These are phyloP conservation scores for Sebastes variabilis DNA, from an alignment of 2,797 vertebrate species.

Conservation along the genomic window DNA sequence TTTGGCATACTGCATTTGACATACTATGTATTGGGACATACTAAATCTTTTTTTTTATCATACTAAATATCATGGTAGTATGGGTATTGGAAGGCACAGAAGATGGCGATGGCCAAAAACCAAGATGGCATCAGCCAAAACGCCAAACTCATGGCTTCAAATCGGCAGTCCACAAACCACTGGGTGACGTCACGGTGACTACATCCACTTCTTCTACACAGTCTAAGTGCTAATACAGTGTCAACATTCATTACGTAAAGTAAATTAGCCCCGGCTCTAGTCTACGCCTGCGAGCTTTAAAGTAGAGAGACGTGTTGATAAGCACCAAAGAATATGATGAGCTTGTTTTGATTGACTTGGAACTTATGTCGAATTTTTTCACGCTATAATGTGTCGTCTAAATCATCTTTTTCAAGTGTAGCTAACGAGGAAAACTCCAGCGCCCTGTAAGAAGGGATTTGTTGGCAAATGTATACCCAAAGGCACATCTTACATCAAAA, in stretches of 20 bases:
- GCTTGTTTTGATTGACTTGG: slow-evolving; percentile 9
- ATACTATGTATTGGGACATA: too few species aligned
- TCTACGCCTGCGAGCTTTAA: slow-evolving; percentile 32
- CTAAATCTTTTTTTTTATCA: too few species aligned
- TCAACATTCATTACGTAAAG: slow-evolving; percentile 58
- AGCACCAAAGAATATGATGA: slow-evolving; percentile 12
- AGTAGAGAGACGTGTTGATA: slow-evolving; percentile 1
- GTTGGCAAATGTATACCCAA: slow-evolving; percentile 50
- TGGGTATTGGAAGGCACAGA: too few species aligned
- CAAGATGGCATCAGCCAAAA: too few species aligned
- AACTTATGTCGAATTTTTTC: slow-evolving; percentile 7
- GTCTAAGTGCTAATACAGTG: slow-evolving; percentile 18
- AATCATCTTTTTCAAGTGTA: slow-evolving; percentile 29
- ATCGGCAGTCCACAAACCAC: background rate
- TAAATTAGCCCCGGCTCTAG: slow-evolving; percentile 47
- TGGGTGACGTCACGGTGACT: background rate
- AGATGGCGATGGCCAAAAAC: too few species aligned
- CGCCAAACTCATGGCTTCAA: too few species aligned
- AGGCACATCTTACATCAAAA: slow-evolving; percentile 64
- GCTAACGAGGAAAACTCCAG: slow-evolving; percentile 29
- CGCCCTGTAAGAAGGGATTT: slow-evolving; percentile 32
- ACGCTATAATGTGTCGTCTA: slow-evolving; percentile 27
- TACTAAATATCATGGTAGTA: rapidly evolving
- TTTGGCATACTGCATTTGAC: too few species aligned
- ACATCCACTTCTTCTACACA: background rate